Evolutionary conservation across 2,888 invertebrate genomes (phyloP).

Genomic region (Lepetodrilus schrolli): DNA sequence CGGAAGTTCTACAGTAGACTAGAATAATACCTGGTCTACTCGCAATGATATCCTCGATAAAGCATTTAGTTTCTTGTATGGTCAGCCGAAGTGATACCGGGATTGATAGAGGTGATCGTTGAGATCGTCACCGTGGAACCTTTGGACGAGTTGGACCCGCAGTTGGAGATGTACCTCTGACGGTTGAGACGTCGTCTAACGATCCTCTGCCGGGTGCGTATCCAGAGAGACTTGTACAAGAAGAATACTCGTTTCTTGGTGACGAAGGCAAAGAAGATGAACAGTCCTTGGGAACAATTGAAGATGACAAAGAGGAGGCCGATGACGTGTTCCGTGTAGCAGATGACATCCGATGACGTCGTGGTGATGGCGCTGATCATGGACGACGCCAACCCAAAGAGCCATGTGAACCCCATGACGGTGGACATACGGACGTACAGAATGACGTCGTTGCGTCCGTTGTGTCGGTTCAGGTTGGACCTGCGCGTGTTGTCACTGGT

Average conservation of each 20-base stretch:
- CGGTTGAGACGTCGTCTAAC: not conserved
- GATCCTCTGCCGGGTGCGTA: slow-evolving; percentile 6
- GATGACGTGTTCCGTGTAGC: slow-evolving; percentile 56
- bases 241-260: slow-evolving; percentile 58
- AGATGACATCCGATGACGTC: slow-evolving; percentile 45
- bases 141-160: too few species aligned
- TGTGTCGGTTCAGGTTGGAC: slow-evolving; percentile 48
- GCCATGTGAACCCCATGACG: slow-evolving; percentile 71
- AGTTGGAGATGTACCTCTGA: not conserved
- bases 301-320: slow-evolving; percentile 63
- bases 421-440: slow-evolving; percentile 69
- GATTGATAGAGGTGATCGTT: not conserved
- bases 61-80: too few species aligned
- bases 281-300: slow-evolving; percentile 67
- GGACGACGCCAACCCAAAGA: slow-evolving; percentile 66
- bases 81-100: not conserved
- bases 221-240: slow-evolving; percentile 48
- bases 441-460: slow-evolving; percentile 64
- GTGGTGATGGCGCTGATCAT: slow-evolving; percentile 59
- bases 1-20: too few species aligned
- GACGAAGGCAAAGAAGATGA: slow-evolving; percentile 67
- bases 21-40: too few species aligned
- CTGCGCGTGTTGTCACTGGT: slow-evolving; percentile 50
- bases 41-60: too few species aligned
- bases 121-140: too few species aligned